A percentile compares a stretch with the other conserved stretches of the same genome.
Conservation (phyloP, 1,140 invertebrate species). For the Heterodera carotae region DNA sequence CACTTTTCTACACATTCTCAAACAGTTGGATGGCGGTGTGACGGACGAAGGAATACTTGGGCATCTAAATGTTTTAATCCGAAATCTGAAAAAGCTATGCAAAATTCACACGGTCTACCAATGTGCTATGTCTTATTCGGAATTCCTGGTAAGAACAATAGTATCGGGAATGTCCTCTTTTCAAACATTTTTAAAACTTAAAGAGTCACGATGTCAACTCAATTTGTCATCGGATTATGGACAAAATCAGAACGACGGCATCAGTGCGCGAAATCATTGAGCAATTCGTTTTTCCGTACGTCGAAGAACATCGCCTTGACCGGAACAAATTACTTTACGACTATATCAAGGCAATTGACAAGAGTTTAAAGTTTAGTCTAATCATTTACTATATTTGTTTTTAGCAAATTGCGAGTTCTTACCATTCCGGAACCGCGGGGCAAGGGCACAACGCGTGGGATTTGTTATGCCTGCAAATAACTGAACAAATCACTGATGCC, state of each 20-base stretch:
- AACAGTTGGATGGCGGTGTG: conserved; percentile 3
- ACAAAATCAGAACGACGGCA: conserved; percentile 18
- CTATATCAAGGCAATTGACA: conserved; percentile 32
- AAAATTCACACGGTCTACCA: conserved; percentile 28
- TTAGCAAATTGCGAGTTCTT: conserved; percentile 28
- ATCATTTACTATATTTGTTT: neutral
- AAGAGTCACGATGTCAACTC: conserved; percentile 22
- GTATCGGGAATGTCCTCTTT: no score
- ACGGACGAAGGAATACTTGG: neutral
- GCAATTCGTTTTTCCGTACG: conserved; percentile 38
- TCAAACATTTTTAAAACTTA: no score
- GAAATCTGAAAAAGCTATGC: conserved; percentile 25
- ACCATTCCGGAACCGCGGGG: neutral
- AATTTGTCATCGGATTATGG: conserved; percentile 37
- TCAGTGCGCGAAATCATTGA: conserved; percentile 37
- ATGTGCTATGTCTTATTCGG: conserved; percentile 33
- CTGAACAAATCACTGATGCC: conserved; percentile 33
- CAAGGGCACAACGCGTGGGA: conserved; percentile 37
- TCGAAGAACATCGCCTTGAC: conserved; percentile 34
- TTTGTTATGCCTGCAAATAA: conserved; percentile 31
- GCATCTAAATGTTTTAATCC: conserved; percentile 24
- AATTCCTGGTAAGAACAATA: no score
- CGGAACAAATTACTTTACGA: conserved; percentile 32
- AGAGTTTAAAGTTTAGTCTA: neutral
- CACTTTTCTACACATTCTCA: conserved; percentile 26